Base-by-base conservation (phyloP, 2,113 vertebrate species). In the Pterocles orientalis region DNA sequence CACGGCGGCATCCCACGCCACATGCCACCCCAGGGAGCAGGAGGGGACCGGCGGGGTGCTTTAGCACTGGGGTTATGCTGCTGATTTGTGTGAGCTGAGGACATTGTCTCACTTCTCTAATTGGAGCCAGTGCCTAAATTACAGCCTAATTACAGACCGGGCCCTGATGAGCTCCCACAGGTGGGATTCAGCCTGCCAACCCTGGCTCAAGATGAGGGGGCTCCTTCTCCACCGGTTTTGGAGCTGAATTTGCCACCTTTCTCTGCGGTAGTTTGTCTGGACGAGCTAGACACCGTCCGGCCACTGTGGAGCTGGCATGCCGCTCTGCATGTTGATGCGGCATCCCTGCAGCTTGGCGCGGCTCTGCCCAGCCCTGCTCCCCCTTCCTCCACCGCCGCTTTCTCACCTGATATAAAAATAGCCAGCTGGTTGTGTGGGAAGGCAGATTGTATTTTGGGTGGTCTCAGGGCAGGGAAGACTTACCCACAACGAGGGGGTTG, bases 251-350 rank as follows among this genome's bases (percentile, higher is more conserved):
- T 34, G 31, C 60, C 77, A 86, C 56, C 81, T 66, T 47, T 92
- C 60, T 47, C n/a, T 0, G 1, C 4, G 1, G 72, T 6, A 7
- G 90, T 20, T n/a, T 58, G 77, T 95, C 93, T 92, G 81, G 72
- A 53, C 1, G 25, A 94, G 87, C 93, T 19, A 84, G 95, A 92
- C 47, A 7, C 64, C 20, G 47, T 84, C 95, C 84, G 5, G 93
- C 92, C 82, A 14, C 93, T 6, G 2, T 45, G 4, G 14, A 81
- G 86, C 47, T 15, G 68, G 93, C 83, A 81, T 17, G 4, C 60
- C 1, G 21, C 69, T 86, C 36, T 41, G 96, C 90, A 92, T 95
- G 89, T 73, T 94, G 96, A 96, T 95, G 91, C 82, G 75, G 82
- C 88, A 31, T 87, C 73, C 78, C 93, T 41, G 85, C 12, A 0